Evolutionary conservation across 2,797 vertebrate species (phyloP).

Genomic region (Amblyraja radiata): DNA sequence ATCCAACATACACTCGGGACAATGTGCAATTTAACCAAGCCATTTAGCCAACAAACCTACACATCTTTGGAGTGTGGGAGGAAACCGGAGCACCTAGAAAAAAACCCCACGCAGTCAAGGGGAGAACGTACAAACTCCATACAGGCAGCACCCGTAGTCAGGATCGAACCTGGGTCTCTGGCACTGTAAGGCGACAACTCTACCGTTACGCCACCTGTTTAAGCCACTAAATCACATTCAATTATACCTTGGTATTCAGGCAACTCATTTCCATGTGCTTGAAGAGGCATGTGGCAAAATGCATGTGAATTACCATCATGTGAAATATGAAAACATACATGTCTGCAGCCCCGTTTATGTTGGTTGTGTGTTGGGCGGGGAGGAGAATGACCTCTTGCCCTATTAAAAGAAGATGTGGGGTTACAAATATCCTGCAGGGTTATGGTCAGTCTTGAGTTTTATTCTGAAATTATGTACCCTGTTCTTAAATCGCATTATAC

Average conservation of each 20-base stretch:
- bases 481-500: neutral
- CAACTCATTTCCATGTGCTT: neutral
- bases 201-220: neutral
- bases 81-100: no score
- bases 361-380: neutral
- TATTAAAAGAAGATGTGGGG: neutral
- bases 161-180: no score
- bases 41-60: no score
- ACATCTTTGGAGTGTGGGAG: no score
- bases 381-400: neutral
- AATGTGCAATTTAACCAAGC: no score
- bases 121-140: no score
- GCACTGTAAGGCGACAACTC: no score
- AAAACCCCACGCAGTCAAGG: no score
- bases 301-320: neutral
- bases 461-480: neutral
- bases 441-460: neutral
- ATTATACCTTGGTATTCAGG: neutral
- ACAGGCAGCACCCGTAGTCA: no score
- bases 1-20: no score
- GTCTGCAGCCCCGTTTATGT: neutral
- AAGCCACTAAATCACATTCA: neutral
- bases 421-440: neutral
- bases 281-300: neutral
- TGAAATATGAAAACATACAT: neutral